Conservation (phyloP, 2,888 invertebrate species). For the Athalia cordata region DNA sequence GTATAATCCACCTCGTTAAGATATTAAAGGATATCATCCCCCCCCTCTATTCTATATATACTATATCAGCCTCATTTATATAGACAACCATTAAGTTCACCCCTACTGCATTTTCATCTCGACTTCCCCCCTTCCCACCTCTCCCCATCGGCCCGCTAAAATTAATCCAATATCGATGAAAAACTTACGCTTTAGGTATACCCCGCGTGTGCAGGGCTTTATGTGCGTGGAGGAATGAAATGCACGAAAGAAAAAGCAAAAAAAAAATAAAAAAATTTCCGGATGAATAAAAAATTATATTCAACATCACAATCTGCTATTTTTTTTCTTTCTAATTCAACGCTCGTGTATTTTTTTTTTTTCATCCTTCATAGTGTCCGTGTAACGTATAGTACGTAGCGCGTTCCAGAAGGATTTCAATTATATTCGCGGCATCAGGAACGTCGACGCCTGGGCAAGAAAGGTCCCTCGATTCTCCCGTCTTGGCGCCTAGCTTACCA, state of each 20-base stretch:
- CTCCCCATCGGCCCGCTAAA: constrained; percentile 40
- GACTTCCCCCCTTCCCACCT: constrained; percentile 3
- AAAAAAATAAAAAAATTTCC: too few species aligned
- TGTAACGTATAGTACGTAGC: too few species aligned
- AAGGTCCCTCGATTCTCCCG: constrained; percentile 51
- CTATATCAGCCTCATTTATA: not conserved
- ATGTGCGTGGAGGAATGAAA: not conserved
- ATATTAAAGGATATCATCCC: constrained; percentile 43
- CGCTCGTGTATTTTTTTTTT: not conserved
- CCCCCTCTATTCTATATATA: not conserved
- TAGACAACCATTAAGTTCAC: not conserved
- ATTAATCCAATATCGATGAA: constrained; percentile 48
- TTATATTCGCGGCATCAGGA: constrained; percentile 61
- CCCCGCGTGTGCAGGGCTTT: not conserved
- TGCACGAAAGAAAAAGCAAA: not conserved
- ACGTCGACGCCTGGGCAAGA: constrained; percentile 70
- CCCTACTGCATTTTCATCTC: not conserved
- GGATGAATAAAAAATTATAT: not conserved
- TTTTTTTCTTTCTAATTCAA: not conserved
- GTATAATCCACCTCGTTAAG: constrained; percentile 54
- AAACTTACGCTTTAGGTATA: not conserved
- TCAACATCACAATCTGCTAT: not conserved
- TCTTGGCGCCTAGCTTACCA: constrained; percentile 1
- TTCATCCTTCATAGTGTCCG: not conserved
- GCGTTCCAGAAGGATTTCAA: constrained; percentile 60